Conservation (phyloP, 2,797 vertebrate genomes). For the Paramormyrops hopkinsi region DNA sequence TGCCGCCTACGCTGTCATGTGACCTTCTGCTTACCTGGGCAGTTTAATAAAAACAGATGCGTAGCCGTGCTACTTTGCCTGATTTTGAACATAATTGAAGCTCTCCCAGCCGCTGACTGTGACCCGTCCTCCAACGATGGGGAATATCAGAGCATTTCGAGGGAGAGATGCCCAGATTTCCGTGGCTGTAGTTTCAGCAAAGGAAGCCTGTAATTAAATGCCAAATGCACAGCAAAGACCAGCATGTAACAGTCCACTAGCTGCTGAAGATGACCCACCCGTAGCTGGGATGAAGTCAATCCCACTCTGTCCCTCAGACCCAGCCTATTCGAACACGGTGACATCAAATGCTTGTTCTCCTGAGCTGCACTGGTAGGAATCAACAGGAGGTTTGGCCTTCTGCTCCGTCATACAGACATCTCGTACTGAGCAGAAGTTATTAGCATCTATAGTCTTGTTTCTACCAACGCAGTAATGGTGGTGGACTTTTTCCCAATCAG, state of each 20-base stretch:
- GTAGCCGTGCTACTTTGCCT: constrained; percentile 41
- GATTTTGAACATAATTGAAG: constrained; percentile 65
- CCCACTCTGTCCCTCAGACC: neutral
- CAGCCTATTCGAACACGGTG: neutral
- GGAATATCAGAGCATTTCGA: constrained; percentile 36
- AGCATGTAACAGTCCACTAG: neutral
- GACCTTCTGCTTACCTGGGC: neutral
- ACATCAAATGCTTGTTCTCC: neutral
- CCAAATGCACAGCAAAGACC: constrained; percentile 20
- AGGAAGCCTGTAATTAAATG: constrained; percentile 25
- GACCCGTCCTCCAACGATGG: constrained; percentile 40
- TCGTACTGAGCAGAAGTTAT: neutral
- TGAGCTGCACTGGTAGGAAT: neutral
- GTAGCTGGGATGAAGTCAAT: neutral
- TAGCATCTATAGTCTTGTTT: neutral
- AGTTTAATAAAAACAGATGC: neutral
- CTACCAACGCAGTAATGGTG: neutral
- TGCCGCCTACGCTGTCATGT: neutral
- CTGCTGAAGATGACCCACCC: neutral
- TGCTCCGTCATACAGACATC: neutral
- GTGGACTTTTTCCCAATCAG: neutral
- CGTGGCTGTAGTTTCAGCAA: neutral
- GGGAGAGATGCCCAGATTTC: constrained; percentile 18
- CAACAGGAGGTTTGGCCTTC: neutral
- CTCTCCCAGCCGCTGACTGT: constrained; percentile 32